Evolutionary conservation across 2,113 vertebrate genomes (phyloP).

Genomic region (Sorex araneus): DNA sequence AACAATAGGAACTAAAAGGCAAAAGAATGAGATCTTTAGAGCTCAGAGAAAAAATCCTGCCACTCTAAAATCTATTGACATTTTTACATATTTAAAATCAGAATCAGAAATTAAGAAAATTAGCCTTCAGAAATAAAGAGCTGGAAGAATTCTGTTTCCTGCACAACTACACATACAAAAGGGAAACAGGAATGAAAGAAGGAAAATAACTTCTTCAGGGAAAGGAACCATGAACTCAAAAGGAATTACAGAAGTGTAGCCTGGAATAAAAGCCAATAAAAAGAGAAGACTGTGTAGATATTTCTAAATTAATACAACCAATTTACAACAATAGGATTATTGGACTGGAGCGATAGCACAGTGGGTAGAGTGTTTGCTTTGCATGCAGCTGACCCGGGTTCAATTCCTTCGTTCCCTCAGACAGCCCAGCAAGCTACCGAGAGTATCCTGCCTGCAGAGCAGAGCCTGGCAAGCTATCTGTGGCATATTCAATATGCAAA

Average conservation of each 20-base stretch:
- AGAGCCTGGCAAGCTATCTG: too few relatives aligned
- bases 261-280: background rate
- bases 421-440: too few relatives aligned
- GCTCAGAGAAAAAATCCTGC: background rate
- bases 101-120: too few relatives aligned
- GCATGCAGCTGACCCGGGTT: too few relatives aligned
- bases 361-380: too few relatives aligned
- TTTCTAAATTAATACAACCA: background rate
- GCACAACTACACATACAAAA: background rate
- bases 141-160: background rate
- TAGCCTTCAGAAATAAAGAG: background rate
- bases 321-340: too few relatives aligned
- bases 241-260: background rate
- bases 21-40: background rate
- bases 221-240: background rate
- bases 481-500: too few relatives aligned
- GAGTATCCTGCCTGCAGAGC: too few relatives aligned
- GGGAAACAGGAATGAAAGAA: background rate
- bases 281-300: background rate
- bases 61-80: background rate
- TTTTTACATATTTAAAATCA: too few relatives aligned
- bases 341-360: too few relatives aligned
- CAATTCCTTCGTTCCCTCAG: too few relatives aligned
- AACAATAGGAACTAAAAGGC: background rate
- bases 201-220: background rate